Percentiles rank a stretch among this genome's conserved stretches.
Conservation (phyloP, 2,888 invertebrate genomes). For the Lepetodrilus schrolli region DNA sequence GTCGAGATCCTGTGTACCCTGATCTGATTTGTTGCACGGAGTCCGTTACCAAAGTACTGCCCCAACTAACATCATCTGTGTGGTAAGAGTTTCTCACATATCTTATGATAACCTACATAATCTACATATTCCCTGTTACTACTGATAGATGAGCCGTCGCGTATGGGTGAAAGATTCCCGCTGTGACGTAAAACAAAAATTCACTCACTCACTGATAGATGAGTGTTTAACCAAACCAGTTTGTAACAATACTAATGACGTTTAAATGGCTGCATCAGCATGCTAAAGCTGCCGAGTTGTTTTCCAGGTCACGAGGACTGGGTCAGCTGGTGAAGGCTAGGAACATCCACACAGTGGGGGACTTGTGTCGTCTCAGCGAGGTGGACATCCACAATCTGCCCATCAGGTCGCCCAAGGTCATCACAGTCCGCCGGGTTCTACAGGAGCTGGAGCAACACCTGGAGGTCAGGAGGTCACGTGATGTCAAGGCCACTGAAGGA, state of each 20-base stretch:
- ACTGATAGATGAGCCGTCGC: too few species aligned
- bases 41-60: conserved; percentile 64
- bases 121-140: too few species aligned
- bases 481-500: background rate
- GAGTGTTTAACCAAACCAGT: too few species aligned
- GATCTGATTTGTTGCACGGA: conserved; percentile 59
- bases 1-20: conserved; percentile 63
- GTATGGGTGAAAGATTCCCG: too few species aligned
- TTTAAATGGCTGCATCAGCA: too few species aligned
- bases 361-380: conserved; percentile 66
- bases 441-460: conserved; percentile 43
- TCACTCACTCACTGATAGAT: too few species aligned
- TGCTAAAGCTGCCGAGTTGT: too few species aligned
- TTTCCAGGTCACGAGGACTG: conserved; percentile 66
- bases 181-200: too few species aligned
- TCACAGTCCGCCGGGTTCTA: conserved; percentile 59
- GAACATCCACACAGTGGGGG: conserved; percentile 70
- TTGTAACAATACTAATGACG: too few species aligned
- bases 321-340: conserved; percentile 64
- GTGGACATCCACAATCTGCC: conserved; percentile 68
- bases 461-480: conserved; percentile 37
- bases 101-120: too few species aligned
- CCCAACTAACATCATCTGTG: conserved; percentile 68
- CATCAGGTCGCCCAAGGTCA: conserved; percentile 67
- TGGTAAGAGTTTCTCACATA: conserved; percentile 55